Evolutionary conservation across 2,113 vertebrate species (phyloP).

Genomic region (Anoplopoma fimbria): DNA sequence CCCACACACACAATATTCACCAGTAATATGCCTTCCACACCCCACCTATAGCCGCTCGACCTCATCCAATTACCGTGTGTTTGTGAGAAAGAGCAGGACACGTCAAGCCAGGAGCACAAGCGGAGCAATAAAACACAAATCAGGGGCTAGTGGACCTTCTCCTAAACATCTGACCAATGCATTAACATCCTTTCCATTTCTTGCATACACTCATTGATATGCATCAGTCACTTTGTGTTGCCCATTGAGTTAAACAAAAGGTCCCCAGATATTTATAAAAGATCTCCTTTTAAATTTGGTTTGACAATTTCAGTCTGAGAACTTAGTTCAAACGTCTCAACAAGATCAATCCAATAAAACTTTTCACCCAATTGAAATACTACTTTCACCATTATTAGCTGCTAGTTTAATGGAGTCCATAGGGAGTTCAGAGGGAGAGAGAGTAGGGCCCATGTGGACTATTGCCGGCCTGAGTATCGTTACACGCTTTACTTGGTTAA

Average conservation of each 20-base stretch:
- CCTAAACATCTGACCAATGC: slow-evolving; percentile 79
- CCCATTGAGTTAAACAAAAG: slow-evolving; percentile 27
- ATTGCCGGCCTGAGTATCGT: slow-evolving; percentile 52
- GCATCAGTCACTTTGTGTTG: slow-evolving; percentile 36
- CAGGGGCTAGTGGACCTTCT: slow-evolving; percentile 68
- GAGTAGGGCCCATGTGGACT: slow-evolving; percentile 48
- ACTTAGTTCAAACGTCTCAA: slow-evolving; percentile 57
- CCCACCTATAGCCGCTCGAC: slow-evolving; percentile 72
- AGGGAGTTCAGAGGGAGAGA: slow-evolving; percentile 35
- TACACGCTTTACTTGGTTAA: slow-evolving; percentile 76
- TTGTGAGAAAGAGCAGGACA: slow-evolving; percentile 86
- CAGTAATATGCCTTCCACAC: slow-evolving; percentile 70
- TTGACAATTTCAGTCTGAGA: slow-evolving; percentile 47
- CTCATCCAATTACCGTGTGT: slow-evolving; percentile 85
- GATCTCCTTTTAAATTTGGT: slow-evolving; percentile 29
- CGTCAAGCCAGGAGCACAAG: slow-evolving; percentile 75
- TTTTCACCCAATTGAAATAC: slow-evolving; percentile 73
- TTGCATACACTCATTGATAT: slow-evolving; percentile 54
- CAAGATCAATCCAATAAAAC: slow-evolving; percentile 70
- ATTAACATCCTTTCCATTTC: slow-evolving; percentile 71
- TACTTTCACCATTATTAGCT: slow-evolving; percentile 76
- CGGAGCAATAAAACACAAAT: slow-evolving; percentile 78
- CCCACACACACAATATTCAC: slow-evolving; percentile 53
- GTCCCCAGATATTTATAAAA: slow-evolving; percentile 43
- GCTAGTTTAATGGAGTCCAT: slow-evolving; percentile 75